These are phyloP conservation scores for Numenius arquata DNA, from an alignment of 2,113 vertebrate genomes.

Conservation along the genomic window DNA sequence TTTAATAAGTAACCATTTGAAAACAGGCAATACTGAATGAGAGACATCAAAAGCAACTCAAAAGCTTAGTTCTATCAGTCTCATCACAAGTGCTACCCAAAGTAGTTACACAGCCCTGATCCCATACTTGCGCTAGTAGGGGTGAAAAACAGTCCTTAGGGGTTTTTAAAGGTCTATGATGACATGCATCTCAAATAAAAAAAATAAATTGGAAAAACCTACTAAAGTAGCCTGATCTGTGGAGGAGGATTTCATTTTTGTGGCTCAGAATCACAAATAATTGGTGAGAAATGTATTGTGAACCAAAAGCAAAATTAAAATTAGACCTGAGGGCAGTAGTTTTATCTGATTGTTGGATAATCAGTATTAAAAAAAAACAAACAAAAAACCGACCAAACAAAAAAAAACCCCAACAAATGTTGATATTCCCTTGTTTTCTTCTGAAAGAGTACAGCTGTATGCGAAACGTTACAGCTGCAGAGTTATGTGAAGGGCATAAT, in stretches of 20 bases:
- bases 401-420: not conserved
- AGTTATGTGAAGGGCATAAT: constrained; percentile 51
- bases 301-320: not conserved
- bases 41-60: not conserved
- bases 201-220: not conserved
- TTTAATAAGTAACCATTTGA: not conserved
- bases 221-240: not conserved
- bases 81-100: not conserved
- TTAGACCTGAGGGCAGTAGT: not conserved
- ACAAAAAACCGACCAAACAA: too few relatives aligned
- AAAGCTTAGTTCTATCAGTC: not conserved
- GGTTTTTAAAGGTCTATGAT: not conserved
- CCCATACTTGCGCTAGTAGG: not conserved
- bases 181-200: not conserved
- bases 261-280: not conserved
- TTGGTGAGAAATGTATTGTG: not conserved
- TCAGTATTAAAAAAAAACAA: not conserved
- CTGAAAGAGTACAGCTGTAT: constrained; percentile 44
- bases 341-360: constrained; percentile 3
- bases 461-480: constrained; percentile 31
- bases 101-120: not conserved
- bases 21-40: not conserved
- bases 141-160: not conserved
- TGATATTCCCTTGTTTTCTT: constrained; percentile 11
- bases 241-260: not conserved